Percentiles rank a stretch among this genome's conserved stretches.
Conservation (phyloP, 2,888 invertebrate genomes). For the Diplazon laetatorius region DNA sequence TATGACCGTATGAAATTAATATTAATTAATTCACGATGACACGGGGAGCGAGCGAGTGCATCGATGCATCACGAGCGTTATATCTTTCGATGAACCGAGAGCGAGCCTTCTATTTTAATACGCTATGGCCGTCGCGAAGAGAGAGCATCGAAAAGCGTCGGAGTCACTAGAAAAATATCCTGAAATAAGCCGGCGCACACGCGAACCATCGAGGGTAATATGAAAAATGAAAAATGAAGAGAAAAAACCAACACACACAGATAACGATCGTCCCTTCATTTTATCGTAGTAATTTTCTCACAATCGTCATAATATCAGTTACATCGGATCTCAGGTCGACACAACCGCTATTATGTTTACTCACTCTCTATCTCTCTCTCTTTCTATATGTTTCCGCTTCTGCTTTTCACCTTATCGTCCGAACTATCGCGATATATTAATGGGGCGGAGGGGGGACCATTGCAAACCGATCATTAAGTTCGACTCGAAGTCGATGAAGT, state of each 20-base stretch:
- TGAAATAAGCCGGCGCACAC: conserved; percentile 74
- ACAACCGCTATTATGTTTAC: neutral
- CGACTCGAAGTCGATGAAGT: neutral
- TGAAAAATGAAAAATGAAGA: neutral
- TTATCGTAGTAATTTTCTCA: conserved; percentile 19
- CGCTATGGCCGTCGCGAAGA: conserved; percentile 59
- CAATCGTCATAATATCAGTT: conserved; percentile 49
- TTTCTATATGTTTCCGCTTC: too few relatives aligned
- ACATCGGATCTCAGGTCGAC: conserved; percentile 46
- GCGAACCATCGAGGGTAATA: neutral
- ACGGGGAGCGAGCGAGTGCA: conserved; percentile 14
- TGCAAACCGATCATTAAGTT: neutral
- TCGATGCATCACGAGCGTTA: conserved; percentile 13
- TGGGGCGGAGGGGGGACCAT: neutral
- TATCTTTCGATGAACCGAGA: conserved; percentile 3
- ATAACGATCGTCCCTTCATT: conserved; percentile 37
- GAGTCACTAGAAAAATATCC: conserved; percentile 81
- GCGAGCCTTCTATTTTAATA: conserved; percentile 57
- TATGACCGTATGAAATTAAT: neutral
- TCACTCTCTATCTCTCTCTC: too few relatives aligned
- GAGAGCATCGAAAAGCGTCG: conserved; percentile 67
- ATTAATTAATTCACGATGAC: conserved; percentile 23
- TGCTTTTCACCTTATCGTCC: too few relatives aligned
- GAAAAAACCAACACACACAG: too few relatives aligned
- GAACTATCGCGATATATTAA: neutral